These are phyloP conservation scores for Acropternis orthonyx DNA, from an alignment of 2,797 vertebrate species.

Conservation along the genomic window DNA sequence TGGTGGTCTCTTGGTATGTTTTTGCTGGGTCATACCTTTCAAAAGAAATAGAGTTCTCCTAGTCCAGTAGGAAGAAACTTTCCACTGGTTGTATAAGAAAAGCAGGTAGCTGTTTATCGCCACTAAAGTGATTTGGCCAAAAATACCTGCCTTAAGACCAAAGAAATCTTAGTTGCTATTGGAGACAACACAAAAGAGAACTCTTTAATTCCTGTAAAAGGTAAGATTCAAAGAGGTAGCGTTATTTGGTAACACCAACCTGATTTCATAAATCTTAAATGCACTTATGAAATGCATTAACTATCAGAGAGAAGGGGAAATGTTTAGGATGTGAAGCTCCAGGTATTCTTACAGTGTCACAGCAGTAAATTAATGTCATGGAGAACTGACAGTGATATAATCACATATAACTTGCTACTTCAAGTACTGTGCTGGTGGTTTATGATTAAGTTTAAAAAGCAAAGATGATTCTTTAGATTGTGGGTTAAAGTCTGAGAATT, in stretches of 20 bases:
- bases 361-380: slow-evolving; percentile 60
- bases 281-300: slow-evolving; percentile 1
- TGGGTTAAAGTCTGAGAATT: not conserved
- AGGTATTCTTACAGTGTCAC: not conserved
- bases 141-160: not conserved
- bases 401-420: slow-evolving; percentile 23
- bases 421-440: not conserved
- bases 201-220: not conserved
- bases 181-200: not conserved
- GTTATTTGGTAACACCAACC: not conserved
- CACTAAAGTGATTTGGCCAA: not conserved
- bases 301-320: slow-evolving; percentile 15
- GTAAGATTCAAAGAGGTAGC: not conserved
- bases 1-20: not conserved
- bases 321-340: slow-evolving; percentile 22
- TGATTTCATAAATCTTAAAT: not conserved
- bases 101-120: not conserved
- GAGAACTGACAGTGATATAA: slow-evolving; percentile 48
- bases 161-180: not conserved
- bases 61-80: not conserved
- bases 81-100: not conserved
- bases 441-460: not conserved
- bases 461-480: not conserved
- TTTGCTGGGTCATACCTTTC: not conserved
- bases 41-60: not conserved